These are phyloP conservation scores for Prochilodus magdalenae DNA, from an alignment of 2,113 vertebrate species.

Conservation along the genomic window DNA sequence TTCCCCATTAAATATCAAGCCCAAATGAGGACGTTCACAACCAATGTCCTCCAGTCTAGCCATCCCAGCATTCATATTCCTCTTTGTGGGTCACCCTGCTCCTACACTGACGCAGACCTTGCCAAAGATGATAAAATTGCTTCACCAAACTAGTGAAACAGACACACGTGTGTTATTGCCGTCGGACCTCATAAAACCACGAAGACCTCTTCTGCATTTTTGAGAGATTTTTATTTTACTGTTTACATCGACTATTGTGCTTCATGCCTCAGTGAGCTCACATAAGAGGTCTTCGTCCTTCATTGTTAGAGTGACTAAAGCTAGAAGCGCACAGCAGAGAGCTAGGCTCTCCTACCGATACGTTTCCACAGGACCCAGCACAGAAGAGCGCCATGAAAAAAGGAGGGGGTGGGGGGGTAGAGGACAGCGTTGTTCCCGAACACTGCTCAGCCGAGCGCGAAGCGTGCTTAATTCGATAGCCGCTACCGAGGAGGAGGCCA, in stretches of 20 bases:
- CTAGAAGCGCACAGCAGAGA: slow-evolving; percentile 31
- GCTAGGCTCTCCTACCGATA: slow-evolving; percentile 14
- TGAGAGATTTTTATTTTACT: slow-evolving; percentile 3
- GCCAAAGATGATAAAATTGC: neutral
- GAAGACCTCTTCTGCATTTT: neutral
- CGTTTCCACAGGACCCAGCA: neutral
- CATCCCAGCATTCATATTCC: neutral
- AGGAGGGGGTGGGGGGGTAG: slow-evolving; percentile 44
- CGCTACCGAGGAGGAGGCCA: slow-evolving; percentile 86
- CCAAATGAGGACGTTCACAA: neutral
- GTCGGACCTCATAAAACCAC: neutral
- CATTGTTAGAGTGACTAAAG: slow-evolving; percentile 54
- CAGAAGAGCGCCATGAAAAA: slow-evolving; percentile 46
- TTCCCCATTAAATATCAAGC: neutral
- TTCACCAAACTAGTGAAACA: neutral
- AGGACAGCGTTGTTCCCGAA: slow-evolving; percentile 76
- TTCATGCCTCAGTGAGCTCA: slow-evolving; percentile 51
- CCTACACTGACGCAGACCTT: neutral
- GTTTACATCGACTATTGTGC: slow-evolving; percentile 22
- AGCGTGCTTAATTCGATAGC: slow-evolving; percentile 93
- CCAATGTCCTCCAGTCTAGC: neutral
- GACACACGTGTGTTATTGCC: neutral
- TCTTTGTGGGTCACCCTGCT: neutral
- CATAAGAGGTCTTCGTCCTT: slow-evolving; percentile 44
- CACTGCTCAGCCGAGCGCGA: slow-evolving; percentile 80